Evolutionary conservation across 2,797 vertebrate species (phyloP), one percentile per base, ranked within the genome.

Genomic region (Gastrophryne carolinensis): DNA sequence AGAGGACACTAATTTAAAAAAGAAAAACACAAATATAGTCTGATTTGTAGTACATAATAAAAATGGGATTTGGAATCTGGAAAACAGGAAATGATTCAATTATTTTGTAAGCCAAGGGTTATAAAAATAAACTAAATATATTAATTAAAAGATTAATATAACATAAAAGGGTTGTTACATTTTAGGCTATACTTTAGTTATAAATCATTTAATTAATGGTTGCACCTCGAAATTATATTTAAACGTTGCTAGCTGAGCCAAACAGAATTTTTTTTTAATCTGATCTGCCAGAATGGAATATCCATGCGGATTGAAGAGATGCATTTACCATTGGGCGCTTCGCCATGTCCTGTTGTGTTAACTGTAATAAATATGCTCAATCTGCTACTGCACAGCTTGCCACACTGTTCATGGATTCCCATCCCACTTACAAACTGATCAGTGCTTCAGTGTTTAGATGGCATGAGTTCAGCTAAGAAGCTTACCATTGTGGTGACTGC

Each of bases 301-400:
- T 71, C 57, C 58, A 70, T 63, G 62, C 53, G 47, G 47, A 44
- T 50, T 35, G 57, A 15, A 30, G 27, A 44, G 54, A 64, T 52
- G 53, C 65, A 79, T 72, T 58, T 35, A 54, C 57, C 26, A 64
- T 39, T 75, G 58, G 63, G 64, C 62, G 54, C 26, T 67, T 61
- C 67, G 44, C 72, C 61, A 65, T 54, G 21, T 53, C 41, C 53
- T 74, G 54, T 66, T 65, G 79, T 70, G 74, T 77, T 77, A 77
- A 66, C 52, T 70, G 70, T 66, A 72, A 30, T 74, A 70, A 71
- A 54, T 69, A 73, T 66, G 61, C 26, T 66, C 27, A 62, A 54
- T 61, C 72, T 57, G 54, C 23, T 60, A 11, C 26, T 62, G 34
- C 66, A 39, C 49, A 57, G 61, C 73, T 71, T 65, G 37, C 54